Evolutionary conservation across 1,140 invertebrate genomes (phyloP), one percentile per base, ranked within the genome.

Genomic region (Cydia strobilella): DNA sequence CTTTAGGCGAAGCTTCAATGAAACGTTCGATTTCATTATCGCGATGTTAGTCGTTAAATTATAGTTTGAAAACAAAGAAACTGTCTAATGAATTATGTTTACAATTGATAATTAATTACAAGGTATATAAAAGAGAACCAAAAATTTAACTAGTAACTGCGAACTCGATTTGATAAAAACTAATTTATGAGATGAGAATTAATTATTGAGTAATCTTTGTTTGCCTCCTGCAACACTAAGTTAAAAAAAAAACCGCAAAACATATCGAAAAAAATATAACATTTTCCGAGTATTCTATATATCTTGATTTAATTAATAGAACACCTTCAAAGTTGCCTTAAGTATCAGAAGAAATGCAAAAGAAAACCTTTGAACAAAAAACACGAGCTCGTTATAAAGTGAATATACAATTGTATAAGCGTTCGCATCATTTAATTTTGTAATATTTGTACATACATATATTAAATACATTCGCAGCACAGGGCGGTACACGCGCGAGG

Each of bases 281-380:
- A 51, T 18, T 51, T 5, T 51, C 7, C 18, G 48, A 51, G 1
- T 51, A 51, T 51, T 18, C 13, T 18, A 6, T 51, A n/a, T 51
- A n/a, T 51, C 12, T 15, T 45, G 13, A 45, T 51, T n/a, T n/a
- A 51, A 51, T 51, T 51, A 51, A 51, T n/a, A 51, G 15, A n/a
- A 51, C n/a, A 51, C 48, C 48, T 51, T 51, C 48, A 51, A 51
- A 51, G 48, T 59, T 23, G 54, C 54, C 54, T 59, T 59, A 59
- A 59, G 54, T 20, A 59, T 12, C 18, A 59, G 18, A 59, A 23
- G 2, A 59, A 23, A 59, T 10, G 54, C 20, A 23, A 59, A 59
- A 59, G 54, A 59, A 59, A 59, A 59, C 15, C 54, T 59, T 59
- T 59, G 54, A 59, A 59, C 54, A 59, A 59, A 51, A 59, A 59